Evolutionary conservation across 2,113 vertebrate species (phyloP), one percentile per base, ranked within the genome.

Genomic region (Polypterus senegalus): DNA sequence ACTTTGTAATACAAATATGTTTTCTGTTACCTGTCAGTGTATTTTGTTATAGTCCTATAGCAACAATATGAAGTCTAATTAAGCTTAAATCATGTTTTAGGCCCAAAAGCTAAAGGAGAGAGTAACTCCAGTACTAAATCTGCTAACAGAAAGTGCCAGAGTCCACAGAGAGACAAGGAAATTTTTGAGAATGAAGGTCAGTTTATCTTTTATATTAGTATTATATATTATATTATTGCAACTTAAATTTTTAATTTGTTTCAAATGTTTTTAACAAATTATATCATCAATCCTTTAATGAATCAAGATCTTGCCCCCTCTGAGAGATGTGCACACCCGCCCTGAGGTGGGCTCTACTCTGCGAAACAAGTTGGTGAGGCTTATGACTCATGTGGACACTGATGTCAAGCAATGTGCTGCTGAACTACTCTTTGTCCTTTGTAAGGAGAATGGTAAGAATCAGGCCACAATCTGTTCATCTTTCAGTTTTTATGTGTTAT

Each of bases 361-460:
- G 62, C 84, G 81, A 67, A 83, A 76, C 57, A 81, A 82, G 9
- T 75, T 88, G 57, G 78, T 89, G 54, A 78, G 86, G 1, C 81
- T 88, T 59, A 89, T 89, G 86, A 89, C 87, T 46, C 81, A 89
- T 58, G 70, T 88, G 65, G 85, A 89, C 68, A 87, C 87, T 1
- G 85, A 87, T 52, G 65, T 90, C 47, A 89, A 90, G 69, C 82
- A 87, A 63, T 87, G 86, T 4, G 86, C 88, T 0, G 88, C 87
- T 1, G 86, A 88, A 67, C 80, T 90, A 59, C 83, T 90, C 45
- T 90, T 90, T 66, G 85, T 89, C 61, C 88, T 90, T 65, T 89
- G 88, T 76, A 89, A 89, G 65, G 87, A 90, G 72, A 90, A 87
- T 3, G 87, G 88, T 89, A 63, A n/a, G n/a, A n/a, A n/a, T n/a